Base-by-base conservation (phyloP, 2,113 vertebrate species). In the Thomomys bottae region DNA sequence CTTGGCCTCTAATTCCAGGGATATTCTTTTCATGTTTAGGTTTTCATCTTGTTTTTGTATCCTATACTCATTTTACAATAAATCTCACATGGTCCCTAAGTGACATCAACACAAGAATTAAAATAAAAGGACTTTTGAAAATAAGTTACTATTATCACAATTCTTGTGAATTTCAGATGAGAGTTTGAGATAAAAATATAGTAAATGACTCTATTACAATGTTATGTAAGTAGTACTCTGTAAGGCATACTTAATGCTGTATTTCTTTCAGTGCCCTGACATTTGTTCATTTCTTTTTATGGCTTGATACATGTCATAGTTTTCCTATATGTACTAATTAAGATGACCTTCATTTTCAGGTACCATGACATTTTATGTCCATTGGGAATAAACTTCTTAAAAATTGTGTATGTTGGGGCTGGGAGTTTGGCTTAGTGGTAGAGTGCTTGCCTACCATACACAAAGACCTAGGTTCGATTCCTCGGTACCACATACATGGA, bases 291-390 rank as follows among this genome's bases (percentile, higher is more conserved):
- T 71, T 70, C 20, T 87, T 93, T 87, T 89, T 78, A 66, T 81
- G 81, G 30, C 2, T 61, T 78, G 70, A 84, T 86, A 49, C 7
- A 80, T 36, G 81, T 20, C 82, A 63, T 0, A 76, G 1, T 75
- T 92, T 95, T 64, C 8, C 11, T 36, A 76, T 72, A 40, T 24
- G 80, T 45, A 93, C 71, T 73, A 77, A 87, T 89, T 77, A 38
- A 91, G 84, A 23, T 72, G 11, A 83, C 68, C 28, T 87, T 91
- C 87, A 93, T 87, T 92, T 93, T 91, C 26, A 92, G 68, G 54
- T 64, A 91, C 78, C 14, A 73, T 75, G 26, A 38, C 5, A 63
- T 70, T 93, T 59, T 67, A 45, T 90, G 80, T 83, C 89, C 64
- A 92, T 75, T 84, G 84, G 77, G 68, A 78, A 83, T 21, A 79